Base-by-base conservation (phyloP, 2,888 invertebrate species). In the Psococerastis gibbosa region DNA sequence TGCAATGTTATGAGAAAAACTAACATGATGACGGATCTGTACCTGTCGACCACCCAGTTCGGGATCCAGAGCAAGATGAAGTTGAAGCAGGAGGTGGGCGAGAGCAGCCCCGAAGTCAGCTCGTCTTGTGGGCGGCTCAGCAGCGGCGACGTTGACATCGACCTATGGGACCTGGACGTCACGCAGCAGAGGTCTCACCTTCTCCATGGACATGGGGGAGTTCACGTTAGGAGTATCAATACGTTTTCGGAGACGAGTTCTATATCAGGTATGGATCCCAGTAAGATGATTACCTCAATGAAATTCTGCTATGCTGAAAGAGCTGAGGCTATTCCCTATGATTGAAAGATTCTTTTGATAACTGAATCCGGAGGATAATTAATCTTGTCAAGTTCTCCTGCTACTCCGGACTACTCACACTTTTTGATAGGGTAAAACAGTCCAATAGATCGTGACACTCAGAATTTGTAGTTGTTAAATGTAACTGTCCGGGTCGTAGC, bases 111-210 rank as follows among this genome's bases (percentile, higher is more conserved):
- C 49, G 78, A 79, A 60, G 80, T 79, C 62, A 76, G 79, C 43
- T 78, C 78, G 27, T 83, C 83, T 42, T 79, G 43, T 32, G 41
- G 44, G 15, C 44, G 43, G 11, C 42, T 48, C 32, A 47, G 46
- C 41, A 54, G 53, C 38, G 75, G 79, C 16, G 79, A 81, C 53
- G 58, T 62, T 48, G 81, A 82, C 55, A 68, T 82, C 50, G 85
- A 84, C 57, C 68, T 85, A 52, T 87, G 85, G 85, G 81, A 82
- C 55, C 58, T 74, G 56, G 73, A 74, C 56, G 58, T 72, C 43
- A 71, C 71, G 55, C 61, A 61, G 48, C 66, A 59, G 49, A 38
- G 38, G 38, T 20, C 17, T 20, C 38, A 38, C 17, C 15, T 38
- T 13, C 38, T 38, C n/a, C 38, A 38, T 20, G 38, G 38, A 3